Percentiles rank a stretch among this genome's conserved stretches.
Evolutionary conservation across 2,888 invertebrate species (phyloP).

Genomic region (Hemithea aestivaria): DNA sequence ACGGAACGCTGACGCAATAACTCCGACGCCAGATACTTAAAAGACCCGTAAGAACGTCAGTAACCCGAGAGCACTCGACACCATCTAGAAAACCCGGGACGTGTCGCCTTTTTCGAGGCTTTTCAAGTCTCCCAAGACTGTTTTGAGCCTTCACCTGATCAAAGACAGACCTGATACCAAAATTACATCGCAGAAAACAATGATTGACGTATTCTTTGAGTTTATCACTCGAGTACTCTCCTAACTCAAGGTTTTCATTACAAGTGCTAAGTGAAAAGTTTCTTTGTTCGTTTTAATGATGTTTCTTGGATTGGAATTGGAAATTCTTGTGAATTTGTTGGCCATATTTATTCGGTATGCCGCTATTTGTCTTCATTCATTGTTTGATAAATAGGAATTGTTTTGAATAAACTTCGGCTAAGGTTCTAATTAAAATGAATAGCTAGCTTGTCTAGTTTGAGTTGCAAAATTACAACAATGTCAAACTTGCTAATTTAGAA

Average conservation of each 20-base stretch:
- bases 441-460: slow-evolving; percentile 1
- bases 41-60: slow-evolving; percentile 56
- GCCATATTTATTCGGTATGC: slow-evolving; percentile 17
- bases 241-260: slow-evolving; percentile 39
- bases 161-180: slow-evolving; percentile 34
- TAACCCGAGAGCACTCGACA: slow-evolving; percentile 39
- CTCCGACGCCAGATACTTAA: slow-evolving; percentile 52
- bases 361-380: slow-evolving; percentile 1
- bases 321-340: slow-evolving; percentile 42
- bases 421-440: slow-evolving; percentile 19
- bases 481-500: too few relatives aligned
- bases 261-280: slow-evolving; percentile 51
- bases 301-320: slow-evolving; percentile 45
- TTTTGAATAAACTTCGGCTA: slow-evolving; percentile 15
- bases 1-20: slow-evolving; percentile 59
- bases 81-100: slow-evolving; percentile 36
- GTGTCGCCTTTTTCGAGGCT: slow-evolving; percentile 50
- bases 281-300: slow-evolving; percentile 40
- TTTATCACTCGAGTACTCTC: slow-evolving; percentile 24
- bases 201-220: slow-evolving; percentile 30
- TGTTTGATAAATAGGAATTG: slow-evolving; percentile 14
- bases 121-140: slow-evolving; percentile 26
- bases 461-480: too few relatives aligned
- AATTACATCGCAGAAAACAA: slow-evolving; percentile 21
- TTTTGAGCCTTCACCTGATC: slow-evolving; percentile 40